Conservation (phyloP, 2,113 vertebrate genomes). For the Podarcis raffonei region DNA sequence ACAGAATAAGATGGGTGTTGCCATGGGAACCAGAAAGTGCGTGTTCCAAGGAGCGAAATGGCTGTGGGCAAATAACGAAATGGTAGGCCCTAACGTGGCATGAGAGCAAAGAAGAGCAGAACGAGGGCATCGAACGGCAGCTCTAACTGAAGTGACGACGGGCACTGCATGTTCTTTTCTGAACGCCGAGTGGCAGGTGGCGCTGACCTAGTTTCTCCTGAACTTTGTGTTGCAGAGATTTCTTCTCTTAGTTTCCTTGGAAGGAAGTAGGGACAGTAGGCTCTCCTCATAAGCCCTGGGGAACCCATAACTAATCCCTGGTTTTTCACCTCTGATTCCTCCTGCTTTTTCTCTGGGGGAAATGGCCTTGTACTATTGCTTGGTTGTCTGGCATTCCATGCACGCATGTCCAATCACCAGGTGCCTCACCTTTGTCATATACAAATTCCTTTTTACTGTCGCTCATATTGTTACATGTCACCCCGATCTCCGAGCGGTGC, state of each 20-base stretch:
- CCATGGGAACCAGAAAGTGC: constrained; percentile 24
- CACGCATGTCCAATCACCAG: background rate
- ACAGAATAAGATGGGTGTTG: constrained; percentile 17
- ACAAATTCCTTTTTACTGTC: background rate
- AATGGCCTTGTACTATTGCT: background rate
- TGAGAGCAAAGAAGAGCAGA: background rate
- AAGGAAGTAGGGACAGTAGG: background rate
- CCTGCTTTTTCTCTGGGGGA: background rate
- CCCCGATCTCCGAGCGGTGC: too few relatives aligned
- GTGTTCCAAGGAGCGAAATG: constrained; percentile 4
- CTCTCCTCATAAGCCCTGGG: background rate
- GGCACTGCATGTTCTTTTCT: background rate
- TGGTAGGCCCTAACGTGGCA: constrained; percentile 9
- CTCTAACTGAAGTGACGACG: background rate
- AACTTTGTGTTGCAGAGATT: background rate
- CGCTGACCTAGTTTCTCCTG: background rate
- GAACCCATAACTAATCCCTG: background rate
- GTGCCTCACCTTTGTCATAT: background rate
- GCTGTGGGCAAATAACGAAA: constrained; percentile 3
- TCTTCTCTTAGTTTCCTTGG: background rate
- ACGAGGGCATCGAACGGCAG: background rate
- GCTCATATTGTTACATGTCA: background rate
- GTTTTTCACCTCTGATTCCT: background rate
- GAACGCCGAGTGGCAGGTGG: background rate
- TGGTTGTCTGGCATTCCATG: background rate